Evolutionary conservation across 1,140 invertebrate species (phyloP), one percentile per base, ranked within the genome.

Genomic region (Venturia canescens): DNA sequence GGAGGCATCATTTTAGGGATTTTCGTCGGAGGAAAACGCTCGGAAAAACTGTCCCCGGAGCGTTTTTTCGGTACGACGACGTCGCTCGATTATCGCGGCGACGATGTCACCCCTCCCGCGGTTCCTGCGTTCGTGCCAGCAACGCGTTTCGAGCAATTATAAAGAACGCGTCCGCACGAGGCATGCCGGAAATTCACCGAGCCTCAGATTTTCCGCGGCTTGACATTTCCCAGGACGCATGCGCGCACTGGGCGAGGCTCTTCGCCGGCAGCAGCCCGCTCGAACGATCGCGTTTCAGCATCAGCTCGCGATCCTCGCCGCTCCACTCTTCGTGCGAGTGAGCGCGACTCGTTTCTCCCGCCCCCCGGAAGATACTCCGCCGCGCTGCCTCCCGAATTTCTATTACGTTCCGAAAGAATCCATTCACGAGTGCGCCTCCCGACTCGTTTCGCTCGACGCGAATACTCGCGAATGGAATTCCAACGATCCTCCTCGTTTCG

Each of bases 181-280:
- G 3, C 31, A 34, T 34, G 7, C 31, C 31, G 31, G 48, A 50
- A 50, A 16, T 13, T 50, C 48, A 18, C 18, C 13, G 2, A 50
- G 11, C 48, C 48, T 50, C 48, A 7, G 31, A 34, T 50, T 18
- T 50, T 18, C 18, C 48, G 4, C 48, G 11, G 48, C 48, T 29
- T 75, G 72, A 75, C 72, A 75, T 75, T 75, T 57, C 72, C 50
- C 26, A 75, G 48, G 9, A 26, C 72, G 72, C 72, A 60, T 57
- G 72, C 72, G 72, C 72, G 53, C 50, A 23, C 50, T 31, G 72
- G 72, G 72, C 72, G 72, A 75, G 72, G 72, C 27, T 6, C 44
- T 50, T 13, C 15, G 70, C 27, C 26, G 7, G 21, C 34, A 38
- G 34, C 71, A 6, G 34, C 26, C 72, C n/a, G 72, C 50, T 75